A percentile compares a stretch with the other conserved stretches of the same genome.
Conservation (phyloP, 1,140 invertebrate species). For the Conopomorpha cramerella region DNA sequence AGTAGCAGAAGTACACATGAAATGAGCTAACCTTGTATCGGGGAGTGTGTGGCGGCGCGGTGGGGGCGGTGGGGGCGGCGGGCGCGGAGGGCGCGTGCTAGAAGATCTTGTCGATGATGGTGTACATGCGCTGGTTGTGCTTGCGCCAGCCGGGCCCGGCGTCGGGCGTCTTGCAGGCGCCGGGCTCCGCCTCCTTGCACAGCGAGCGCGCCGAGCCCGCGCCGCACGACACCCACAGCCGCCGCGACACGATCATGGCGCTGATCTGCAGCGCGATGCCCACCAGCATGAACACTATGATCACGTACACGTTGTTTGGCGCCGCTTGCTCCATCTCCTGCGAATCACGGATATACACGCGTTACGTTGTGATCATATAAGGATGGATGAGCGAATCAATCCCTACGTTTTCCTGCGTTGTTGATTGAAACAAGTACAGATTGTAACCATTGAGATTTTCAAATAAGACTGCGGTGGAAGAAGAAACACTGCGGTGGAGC, state of each 20-base stretch:
- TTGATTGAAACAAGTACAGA: no score
- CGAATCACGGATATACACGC: no score
- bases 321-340: conserved; percentile 48
- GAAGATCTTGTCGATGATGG: conserved; percentile 52
- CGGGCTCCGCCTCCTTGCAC: conserved; percentile 15
- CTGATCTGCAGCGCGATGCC: conserved; percentile 32
- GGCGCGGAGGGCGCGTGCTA: conserved; percentile 34
- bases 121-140: conserved; percentile 47
- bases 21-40: no score
- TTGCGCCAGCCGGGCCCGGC: conserved; percentile 31
- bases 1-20: no score
- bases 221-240: conserved; percentile 10
- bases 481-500: no score
- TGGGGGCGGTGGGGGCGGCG: no score
- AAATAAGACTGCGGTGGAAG: no score
- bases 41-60: no score
- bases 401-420: no score
- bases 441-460: no score
- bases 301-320: conserved; percentile 41
- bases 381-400: no score
- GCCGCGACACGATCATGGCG: conserved; percentile 30
- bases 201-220: conserved; percentile 8
- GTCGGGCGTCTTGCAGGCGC: conserved; percentile 4
- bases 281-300: conserved; percentile 28
- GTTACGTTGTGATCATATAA: no score